These are phyloP conservation scores for Prunella fulvescens DNA, from an alignment of 2,113 vertebrate species.

Conservation along the genomic window DNA sequence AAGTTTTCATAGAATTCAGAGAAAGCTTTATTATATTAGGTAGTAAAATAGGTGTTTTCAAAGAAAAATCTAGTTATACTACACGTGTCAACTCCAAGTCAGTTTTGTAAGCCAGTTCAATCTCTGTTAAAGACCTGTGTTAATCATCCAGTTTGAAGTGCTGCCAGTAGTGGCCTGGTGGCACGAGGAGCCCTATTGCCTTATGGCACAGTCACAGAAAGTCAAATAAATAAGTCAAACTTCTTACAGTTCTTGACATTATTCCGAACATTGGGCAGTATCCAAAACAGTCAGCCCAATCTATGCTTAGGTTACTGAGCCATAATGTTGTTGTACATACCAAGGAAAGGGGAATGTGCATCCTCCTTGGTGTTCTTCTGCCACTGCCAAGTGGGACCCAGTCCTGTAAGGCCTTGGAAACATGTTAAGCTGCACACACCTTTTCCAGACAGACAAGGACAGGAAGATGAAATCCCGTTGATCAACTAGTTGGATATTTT, in stretches of 20 bases:
- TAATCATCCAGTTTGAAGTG: not conserved
- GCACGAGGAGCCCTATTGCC: not conserved
- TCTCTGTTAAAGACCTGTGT: not conserved
- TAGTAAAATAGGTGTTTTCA: not conserved
- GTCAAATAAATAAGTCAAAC: not conserved
- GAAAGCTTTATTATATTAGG: not conserved
- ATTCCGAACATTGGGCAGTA: not conserved
- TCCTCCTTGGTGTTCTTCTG: not conserved
- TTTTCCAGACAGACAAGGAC: not conserved
- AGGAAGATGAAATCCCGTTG: not conserved
- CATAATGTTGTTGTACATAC: not conserved
- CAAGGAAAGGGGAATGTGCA: not conserved
- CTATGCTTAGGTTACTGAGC: not conserved
- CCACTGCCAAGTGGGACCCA: not conserved
- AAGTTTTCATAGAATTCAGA: not conserved
- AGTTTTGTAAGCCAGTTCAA: not conserved
- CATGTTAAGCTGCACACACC: rapidly evolving
- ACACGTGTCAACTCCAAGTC: not conserved
- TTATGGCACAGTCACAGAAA: not conserved
- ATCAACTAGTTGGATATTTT: not conserved
- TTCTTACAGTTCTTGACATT: not conserved
- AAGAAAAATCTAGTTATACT: not conserved
- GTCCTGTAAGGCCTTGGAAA: not conserved
- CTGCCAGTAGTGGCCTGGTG: not conserved
- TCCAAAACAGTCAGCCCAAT: not conserved